A percentile compares a stretch with the other conserved stretches of the same genome.
These are phyloP conservation scores for Pyrocoelia pectoralis DNA, from an alignment of 2,888 invertebrate species.

Conservation along the genomic window DNA sequence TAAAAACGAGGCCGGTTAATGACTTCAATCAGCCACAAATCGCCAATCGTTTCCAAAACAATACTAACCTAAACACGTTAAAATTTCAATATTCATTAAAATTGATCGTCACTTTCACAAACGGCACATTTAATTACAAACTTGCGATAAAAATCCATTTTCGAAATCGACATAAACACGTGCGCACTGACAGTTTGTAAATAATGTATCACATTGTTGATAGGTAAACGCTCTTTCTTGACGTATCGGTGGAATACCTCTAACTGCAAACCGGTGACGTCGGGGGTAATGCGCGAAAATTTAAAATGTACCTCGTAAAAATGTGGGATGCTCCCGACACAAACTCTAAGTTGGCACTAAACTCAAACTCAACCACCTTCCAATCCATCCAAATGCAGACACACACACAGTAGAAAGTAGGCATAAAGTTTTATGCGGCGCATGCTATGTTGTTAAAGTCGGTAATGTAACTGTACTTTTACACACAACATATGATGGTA, in stretches of 20 bases:
- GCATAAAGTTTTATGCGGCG: slow-evolving; percentile 51
- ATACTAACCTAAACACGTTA: neutral
- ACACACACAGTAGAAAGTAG: slow-evolving; percentile 54
- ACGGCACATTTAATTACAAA: slow-evolving; percentile 54
- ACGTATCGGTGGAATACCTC: neutral
- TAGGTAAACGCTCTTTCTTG: too few relatives aligned
- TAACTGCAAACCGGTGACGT: slow-evolving; percentile 22
- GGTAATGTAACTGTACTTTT: slow-evolving; percentile 51
- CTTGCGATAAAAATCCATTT: slow-evolving; percentile 53
- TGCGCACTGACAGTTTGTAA: slow-evolving; percentile 38
- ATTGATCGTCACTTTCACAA: slow-evolving; percentile 40
- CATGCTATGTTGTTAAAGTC: slow-evolving; percentile 47
- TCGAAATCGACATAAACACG: slow-evolving; percentile 34
- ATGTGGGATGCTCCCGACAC: slow-evolving; percentile 45
- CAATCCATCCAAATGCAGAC: slow-evolving; percentile 39
- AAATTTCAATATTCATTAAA: slow-evolving; percentile 6
- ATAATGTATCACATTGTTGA: slow-evolving; percentile 15
- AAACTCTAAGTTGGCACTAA: slow-evolving; percentile 55
- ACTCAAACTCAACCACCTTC: slow-evolving; percentile 48
- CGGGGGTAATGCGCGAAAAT: slow-evolving; percentile 11
- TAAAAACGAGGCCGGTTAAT: neutral
- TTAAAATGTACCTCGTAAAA: slow-evolving; percentile 27
- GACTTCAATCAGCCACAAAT: slow-evolving; percentile 1
- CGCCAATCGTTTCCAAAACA: neutral
- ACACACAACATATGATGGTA: slow-evolving; percentile 40